Base-by-base conservation (phyloP, 1,140 invertebrate genomes). In the Pseudomyrmex gracilis region DNA sequence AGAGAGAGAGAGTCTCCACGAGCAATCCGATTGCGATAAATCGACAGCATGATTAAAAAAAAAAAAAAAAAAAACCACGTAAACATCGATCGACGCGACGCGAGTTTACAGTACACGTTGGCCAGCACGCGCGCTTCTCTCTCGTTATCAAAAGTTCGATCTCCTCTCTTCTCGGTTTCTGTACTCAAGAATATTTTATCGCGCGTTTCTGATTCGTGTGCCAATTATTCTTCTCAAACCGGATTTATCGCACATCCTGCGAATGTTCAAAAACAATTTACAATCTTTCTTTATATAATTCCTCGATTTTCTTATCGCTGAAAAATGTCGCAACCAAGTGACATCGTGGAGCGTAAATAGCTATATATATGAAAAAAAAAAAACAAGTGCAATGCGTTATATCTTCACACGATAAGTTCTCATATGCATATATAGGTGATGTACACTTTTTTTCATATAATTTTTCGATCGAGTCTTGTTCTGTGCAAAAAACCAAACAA, bases 151-250 rank as follows among this genome's bases (percentile, higher is more conserved):
- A 49, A 70, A 57, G n/a, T 68, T 77, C 47, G n/a, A 60, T 45
- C n/a, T 43, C 12, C 64, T 67, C 45, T 34, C 57, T n/a, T 53
- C 47, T 24, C 49, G 24, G 0, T 55, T 70, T 70, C 8, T 53
- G 34, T 9, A n/a, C n/a, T 70, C 22, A 68, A 43, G 15, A 12
- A 22, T 57, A 70, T 78, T 78, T 78, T 78, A 78, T 70, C 63
- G 34, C 63, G 34, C 1, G 4, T n/a, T 53, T 45, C 34, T 7
- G 43, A 58, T 10, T 43, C n/a, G 12, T 66, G 13, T 13, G 3
- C 15, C 49, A 55, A 77, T 77, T 67, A 77, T 22, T 77, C 47
- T 61, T 47, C 7, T 43, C n/a, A 67, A 77, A 77, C n/a, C n/a
- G 10, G 57, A 45, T 2, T 53, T 55, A 55, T 70, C 43, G 45